Evolutionary conservation across 2,888 invertebrate species (phyloP), one percentile per base, ranked within the genome.

Genomic region (Diaphora mendica): DNA sequence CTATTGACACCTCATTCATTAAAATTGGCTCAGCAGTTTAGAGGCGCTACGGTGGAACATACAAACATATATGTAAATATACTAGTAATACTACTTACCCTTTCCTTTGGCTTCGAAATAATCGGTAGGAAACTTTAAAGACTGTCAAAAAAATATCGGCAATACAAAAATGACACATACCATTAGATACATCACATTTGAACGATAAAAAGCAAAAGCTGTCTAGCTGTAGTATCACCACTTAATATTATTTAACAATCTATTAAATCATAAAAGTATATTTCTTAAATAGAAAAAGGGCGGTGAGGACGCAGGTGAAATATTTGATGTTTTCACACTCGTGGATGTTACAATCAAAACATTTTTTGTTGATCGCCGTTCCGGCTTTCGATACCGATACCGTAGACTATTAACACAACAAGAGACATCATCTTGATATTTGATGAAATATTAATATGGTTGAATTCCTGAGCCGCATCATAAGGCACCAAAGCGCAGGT

Each of bases 361-460:
- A 89, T 85, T 85, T 85, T 90, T 91, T 91, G 64, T 82, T 74
- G 79, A 26, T 20, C 33, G 39, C 65, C 72, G 35, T 59, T 72
- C 72, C 79, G 79, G 77, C 78, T 82, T 68, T 66, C 70, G 82
- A 80, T 80, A 71, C 79, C 73, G 81, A 85, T 83, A 85, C 85
- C 83, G 86, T 20, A 51, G 23, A 89, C 89, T 90, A 89, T 89
- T 89, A 87, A 82, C 84, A 84, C 84, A 82, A 81, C 86, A 84
- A 85, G 87, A 78, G 84, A 84, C 84, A 81, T 80, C 81, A 81
- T 76, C 81, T 75, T 73, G 77, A 89, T 90, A 91, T 91, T 90
- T 90, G 92, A 93, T 92, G 91, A 89, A 91, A 93, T 93, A 94
- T 94, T 93, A 93, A 93, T 93, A 90, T 91, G 90, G 88, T 88